phyloP scores from a whole-genome alignment of 2,797 vertebrate genomes.

The Novumbra hubbsi region DNA sequence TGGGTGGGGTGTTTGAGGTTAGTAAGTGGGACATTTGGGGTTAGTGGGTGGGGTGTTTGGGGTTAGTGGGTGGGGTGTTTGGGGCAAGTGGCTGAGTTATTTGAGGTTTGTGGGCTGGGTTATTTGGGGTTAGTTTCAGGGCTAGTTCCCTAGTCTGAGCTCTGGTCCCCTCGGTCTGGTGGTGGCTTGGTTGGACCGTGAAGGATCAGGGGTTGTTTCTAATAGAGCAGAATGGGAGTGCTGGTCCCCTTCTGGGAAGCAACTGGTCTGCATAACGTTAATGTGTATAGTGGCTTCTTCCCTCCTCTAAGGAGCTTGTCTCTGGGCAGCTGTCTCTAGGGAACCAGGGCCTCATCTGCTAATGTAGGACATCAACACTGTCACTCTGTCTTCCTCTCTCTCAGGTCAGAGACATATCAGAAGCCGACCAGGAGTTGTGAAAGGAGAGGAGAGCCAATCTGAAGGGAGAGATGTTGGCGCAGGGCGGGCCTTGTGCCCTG shows the following conservation, averaged over 20 bases:
- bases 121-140: background rate
- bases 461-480: slow-evolving; percentile 69
- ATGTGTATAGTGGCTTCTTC: no score
- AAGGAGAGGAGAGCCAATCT: slow-evolving; percentile 32
- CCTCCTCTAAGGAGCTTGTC: slow-evolving; percentile 29
- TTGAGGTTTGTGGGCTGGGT: background rate
- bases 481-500: slow-evolving; percentile 53
- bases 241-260: no score
- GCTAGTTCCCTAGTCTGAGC: background rate
- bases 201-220: background rate
- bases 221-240: no score
- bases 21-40: background rate
- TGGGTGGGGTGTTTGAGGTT: background rate
- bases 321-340: slow-evolving; percentile 27
- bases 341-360: slow-evolving; percentile 47
- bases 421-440: slow-evolving; percentile 48
- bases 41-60: background rate
- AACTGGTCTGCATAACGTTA: background rate
- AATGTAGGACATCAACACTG: slow-evolving; percentile 50
- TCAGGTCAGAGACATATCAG: slow-evolving; percentile 42
- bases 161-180: background rate
- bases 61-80: background rate
- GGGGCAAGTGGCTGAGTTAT: background rate
- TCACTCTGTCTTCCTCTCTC: slow-evolving; percentile 17
- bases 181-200: background rate